Conservation (phyloP, 30 jellyfish, hydroid and myxozoan genomes). For the Cassiopea andromeda region DNA sequence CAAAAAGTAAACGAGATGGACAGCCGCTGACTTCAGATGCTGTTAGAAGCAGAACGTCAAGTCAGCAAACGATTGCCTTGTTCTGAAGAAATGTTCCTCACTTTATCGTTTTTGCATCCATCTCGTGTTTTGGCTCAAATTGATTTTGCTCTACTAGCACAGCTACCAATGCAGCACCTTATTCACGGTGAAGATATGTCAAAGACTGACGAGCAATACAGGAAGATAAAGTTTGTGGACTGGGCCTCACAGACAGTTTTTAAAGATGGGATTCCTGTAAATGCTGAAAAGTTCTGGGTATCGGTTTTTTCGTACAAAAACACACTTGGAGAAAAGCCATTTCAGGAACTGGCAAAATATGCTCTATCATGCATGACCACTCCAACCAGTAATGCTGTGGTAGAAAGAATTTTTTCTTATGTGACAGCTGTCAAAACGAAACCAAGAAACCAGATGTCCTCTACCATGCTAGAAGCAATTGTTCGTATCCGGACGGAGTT, state of each 20-base stretch:
- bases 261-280: conserved; percentile 62
- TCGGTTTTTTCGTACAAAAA: conserved; percentile 18
- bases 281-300: conserved; percentile 60
- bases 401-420: conserved; percentile 67
- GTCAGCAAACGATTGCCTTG: not conserved
- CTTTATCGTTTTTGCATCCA: not conserved
- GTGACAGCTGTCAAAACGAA: conserved; percentile 70
- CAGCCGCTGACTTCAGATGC: not conserved
- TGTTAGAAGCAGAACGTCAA: not conserved
- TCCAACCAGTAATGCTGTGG: conserved; percentile 83
- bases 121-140: not conserved
- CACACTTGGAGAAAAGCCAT: conserved; percentile 50
- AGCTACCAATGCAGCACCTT: conserved; percentile 8
- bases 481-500: conserved; percentile 49
- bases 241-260: conserved; percentile 32
- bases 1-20: not conserved
- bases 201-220: not conserved
- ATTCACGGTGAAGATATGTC: not conserved
- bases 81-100: not conserved
- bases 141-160: not conserved
- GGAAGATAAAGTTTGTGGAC: not conserved
- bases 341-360: conserved; percentile 60
- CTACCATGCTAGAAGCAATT: conserved; percentile 41
- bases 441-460: conserved; percentile 49
- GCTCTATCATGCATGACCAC: conserved; percentile 71